A percentile compares a stretch with the other conserved stretches of the same genome.
These are phyloP conservation scores for Callyntrura sp. DNA, from an alignment of 2,888 invertebrate species.

Conservation along the genomic window DNA sequence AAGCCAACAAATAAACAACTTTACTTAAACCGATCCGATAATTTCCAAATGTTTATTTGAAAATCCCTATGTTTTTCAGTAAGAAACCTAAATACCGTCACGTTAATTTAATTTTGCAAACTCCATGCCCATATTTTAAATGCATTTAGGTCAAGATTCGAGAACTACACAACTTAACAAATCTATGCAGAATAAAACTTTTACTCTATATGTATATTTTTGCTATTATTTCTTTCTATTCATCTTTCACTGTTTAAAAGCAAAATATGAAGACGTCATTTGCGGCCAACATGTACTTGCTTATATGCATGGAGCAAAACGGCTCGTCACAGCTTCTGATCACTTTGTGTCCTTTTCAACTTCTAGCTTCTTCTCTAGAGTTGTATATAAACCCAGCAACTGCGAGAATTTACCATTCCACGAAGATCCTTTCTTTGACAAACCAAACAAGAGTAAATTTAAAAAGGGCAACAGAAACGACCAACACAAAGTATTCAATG, in stretches of 20 bases:
- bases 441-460: not conserved
- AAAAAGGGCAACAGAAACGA: not conserved
- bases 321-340: constrained; percentile 15
- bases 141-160: not conserved
- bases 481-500: not conserved
- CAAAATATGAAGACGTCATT: constrained; percentile 15
- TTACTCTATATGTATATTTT: not conserved
- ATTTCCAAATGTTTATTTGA: too few species aligned
- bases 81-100: not conserved
- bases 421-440: not conserved
- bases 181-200: too few species aligned
- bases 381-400: not conserved
- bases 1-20: not conserved
- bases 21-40: not conserved
- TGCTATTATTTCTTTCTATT: not conserved
- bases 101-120: not conserved
- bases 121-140: not conserved
- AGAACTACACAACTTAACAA: not conserved
- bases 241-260: constrained; percentile 2
- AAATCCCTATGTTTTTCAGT: too few species aligned
- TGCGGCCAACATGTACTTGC: not conserved
- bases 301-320: constrained; percentile 5
- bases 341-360: constrained; percentile 23
- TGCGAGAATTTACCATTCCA: not conserved
- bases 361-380: constrained; percentile 12